Evolutionary conservation across 2,797 vertebrate genomes (phyloP).

Genomic region (Rhinoraja longicauda): DNA sequence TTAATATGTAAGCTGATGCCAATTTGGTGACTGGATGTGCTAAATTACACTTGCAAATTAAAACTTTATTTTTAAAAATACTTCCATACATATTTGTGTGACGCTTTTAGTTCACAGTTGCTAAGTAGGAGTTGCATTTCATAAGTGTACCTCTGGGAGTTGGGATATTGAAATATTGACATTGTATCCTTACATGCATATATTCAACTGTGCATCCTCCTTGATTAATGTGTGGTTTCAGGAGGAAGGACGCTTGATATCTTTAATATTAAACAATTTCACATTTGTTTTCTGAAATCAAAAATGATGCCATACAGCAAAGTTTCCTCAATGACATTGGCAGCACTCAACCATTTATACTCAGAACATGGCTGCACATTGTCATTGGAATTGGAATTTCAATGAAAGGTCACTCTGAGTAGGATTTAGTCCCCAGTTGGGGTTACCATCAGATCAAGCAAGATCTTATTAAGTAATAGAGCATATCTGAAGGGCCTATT

Average conservation of each 20-base stretch:
- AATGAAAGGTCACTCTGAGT: too few relatives aligned
- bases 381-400: background rate
- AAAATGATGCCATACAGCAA: background rate
- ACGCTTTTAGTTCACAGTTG: background rate
- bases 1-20: background rate
- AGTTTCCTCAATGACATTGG: background rate
- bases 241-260: background rate
- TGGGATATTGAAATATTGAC: background rate
- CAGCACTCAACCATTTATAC: background rate
- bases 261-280: background rate
- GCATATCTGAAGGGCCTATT: too few relatives aligned
- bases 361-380: background rate
- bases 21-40: background rate
- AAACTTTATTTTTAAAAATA: background rate
- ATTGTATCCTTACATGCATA: background rate
- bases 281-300: background rate
- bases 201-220: background rate
- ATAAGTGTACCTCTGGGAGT: background rate
- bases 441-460: too few relatives aligned
- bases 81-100: background rate
- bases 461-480: too few relatives aligned
- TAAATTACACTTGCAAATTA: background rate
- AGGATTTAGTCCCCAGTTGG: too few relatives aligned
- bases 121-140: background rate
- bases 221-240: background rate